These are phyloP conservation scores for Ursus arctos DNA, from an alignment of 2,113 vertebrate genomes.

Conservation along the genomic window DNA sequence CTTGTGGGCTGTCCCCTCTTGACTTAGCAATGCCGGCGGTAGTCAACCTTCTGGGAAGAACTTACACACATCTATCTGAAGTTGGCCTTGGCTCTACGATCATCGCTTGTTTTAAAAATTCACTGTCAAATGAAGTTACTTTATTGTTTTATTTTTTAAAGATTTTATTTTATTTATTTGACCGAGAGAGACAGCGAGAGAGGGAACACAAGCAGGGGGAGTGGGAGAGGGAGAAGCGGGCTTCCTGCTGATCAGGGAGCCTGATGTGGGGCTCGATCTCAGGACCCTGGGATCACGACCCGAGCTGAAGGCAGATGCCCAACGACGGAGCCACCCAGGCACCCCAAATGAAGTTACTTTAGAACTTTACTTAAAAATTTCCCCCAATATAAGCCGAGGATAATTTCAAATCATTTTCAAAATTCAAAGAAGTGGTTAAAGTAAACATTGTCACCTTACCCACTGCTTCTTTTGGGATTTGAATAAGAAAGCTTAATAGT, in stretches of 20 bases:
- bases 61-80: not conserved
- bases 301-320: too few relatives aligned
- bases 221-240: too few relatives aligned
- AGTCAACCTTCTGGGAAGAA: not conserved
- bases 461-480: not conserved
- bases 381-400: not conserved
- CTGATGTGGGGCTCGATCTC: too few relatives aligned
- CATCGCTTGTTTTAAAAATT: not conserved
- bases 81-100: not conserved
- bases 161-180: too few relatives aligned
- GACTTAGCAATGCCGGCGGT: not conserved
- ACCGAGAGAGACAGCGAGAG: too few relatives aligned
- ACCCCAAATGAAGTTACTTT: not conserved
- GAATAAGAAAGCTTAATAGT: not conserved
- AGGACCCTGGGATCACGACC: too few relatives aligned
- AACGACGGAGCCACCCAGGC: too few relatives aligned
- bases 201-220: too few relatives aligned
- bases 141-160: too few relatives aligned
- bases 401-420: slow-evolving; percentile 3
- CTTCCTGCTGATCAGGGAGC: too few relatives aligned
- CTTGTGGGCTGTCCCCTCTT: not conserved
- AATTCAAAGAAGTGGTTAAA: not conserved
- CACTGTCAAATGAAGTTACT: not conserved
- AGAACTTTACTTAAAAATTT: not conserved
- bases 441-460: not conserved